Evolutionary conservation across 2,797 vertebrate genomes (phyloP).

Genomic region (Chromis chromis): DNA sequence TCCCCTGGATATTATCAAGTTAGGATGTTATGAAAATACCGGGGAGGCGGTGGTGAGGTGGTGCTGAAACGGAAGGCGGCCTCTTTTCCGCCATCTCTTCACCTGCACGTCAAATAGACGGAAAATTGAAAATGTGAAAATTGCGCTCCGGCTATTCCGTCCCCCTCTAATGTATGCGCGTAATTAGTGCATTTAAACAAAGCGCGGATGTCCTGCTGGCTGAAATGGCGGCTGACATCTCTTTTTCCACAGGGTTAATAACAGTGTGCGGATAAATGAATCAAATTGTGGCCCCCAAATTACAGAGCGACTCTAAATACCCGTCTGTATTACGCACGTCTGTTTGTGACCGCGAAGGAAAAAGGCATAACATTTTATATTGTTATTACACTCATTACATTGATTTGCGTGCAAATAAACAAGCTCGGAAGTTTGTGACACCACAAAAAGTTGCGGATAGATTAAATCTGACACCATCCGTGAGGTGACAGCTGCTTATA

Average conservation of each 20-base stretch:
- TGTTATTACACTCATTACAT: conserved; percentile 88
- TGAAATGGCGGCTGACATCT: conserved; percentile 89
- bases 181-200: conserved; percentile 91
- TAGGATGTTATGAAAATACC: conserved; percentile 80
- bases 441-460: conserved; percentile 67
- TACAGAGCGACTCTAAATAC: conserved; percentile 89
- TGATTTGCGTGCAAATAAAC: conserved; percentile 83
- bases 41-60: conserved; percentile 64
- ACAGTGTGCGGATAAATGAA: conserved; percentile 90
- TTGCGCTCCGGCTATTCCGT: conserved; percentile 74
- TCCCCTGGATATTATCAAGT: conserved; percentile 68
- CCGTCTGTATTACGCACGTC: conserved; percentile 86
- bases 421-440: conserved; percentile 80
- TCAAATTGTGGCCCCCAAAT: conserved; percentile 90
- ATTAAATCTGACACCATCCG: conserved; percentile 51
- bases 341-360: conserved; percentile 83
- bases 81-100: conserved; percentile 72
- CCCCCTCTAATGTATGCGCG: conserved; percentile 80
- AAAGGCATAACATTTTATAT: conserved; percentile 83
- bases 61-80: conserved; percentile 57
- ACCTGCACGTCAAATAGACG: conserved; percentile 80
- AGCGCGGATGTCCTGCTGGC: conserved; percentile 88
- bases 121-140: conserved; percentile 85
- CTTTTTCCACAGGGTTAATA: conserved; percentile 89
- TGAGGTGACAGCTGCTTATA: conserved; percentile 1